A percentile compares a stretch with the other conserved stretches of the same genome.
Evolutionary conservation across 2,888 invertebrate species (phyloP).

Genomic region (Thymelicus acteon): DNA sequence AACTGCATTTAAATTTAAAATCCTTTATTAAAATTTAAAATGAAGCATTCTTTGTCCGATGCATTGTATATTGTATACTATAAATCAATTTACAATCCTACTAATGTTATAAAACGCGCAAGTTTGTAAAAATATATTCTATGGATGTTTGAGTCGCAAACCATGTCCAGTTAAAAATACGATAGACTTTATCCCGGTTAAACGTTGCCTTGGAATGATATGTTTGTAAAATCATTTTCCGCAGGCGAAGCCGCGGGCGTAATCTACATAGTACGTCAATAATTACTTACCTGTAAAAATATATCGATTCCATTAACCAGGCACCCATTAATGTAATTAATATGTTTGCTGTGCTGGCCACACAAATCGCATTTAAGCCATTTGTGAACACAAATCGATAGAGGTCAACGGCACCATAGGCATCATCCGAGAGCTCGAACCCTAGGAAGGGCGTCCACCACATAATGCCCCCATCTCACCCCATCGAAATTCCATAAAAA

Average conservation of each 20-base stretch:
- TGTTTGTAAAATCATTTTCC: too few species aligned
- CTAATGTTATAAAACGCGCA: too few species aligned
- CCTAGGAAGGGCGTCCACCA: slow-evolving; percentile 74
- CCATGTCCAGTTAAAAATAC: too few species aligned
- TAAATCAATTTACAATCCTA: too few species aligned
- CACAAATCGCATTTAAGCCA: slow-evolving; percentile 72
- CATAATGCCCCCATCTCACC: slow-evolving; percentile 68
- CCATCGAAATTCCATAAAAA: slow-evolving; percentile 73
- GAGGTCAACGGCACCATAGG: slow-evolving; percentile 81
- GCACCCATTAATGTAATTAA: slow-evolving; percentile 13
- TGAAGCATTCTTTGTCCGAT: too few species aligned
- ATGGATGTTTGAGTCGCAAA: too few species aligned
- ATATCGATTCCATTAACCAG: slow-evolving; percentile 11
- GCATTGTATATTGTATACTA: too few species aligned
- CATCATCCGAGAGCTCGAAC: slow-evolving; percentile 75
- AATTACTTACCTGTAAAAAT: background rate
- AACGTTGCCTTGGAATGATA: too few species aligned
- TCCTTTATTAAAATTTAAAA: too few species aligned
- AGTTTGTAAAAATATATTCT: too few species aligned
- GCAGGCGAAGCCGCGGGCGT: too few species aligned
- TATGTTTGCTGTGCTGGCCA: slow-evolving; percentile 20
- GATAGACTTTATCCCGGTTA: too few species aligned
- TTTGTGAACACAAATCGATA: slow-evolving; percentile 80
- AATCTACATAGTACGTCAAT: background rate
- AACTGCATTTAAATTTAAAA: background rate